Conservation (phyloP, 92 coral and sea anemone species). For the Zoanthus gigantus region DNA sequence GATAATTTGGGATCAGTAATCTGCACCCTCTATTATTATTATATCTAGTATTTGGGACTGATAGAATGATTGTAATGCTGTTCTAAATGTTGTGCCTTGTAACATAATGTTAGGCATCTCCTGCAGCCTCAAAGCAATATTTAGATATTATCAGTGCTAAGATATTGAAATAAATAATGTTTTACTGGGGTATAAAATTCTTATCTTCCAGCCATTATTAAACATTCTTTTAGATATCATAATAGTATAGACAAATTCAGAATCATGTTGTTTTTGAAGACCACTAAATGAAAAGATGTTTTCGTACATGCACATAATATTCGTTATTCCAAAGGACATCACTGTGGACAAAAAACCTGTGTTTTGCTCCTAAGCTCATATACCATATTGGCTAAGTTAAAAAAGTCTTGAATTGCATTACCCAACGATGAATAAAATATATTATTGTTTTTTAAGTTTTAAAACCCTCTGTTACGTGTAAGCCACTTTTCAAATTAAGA, state of each 20-base stretch:
- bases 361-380: slow-evolving; percentile 2
- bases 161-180: not conserved
- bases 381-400: not conserved
- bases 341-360: not conserved
- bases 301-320: not conserved
- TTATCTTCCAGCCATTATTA: not conserved
- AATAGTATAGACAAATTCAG: not conserved
- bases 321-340: not conserved
- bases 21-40: not conserved
- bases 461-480: not conserved
- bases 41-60: not conserved
- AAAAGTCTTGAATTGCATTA: too few relatives aligned
- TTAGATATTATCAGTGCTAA: not conserved
- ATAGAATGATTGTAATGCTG: not conserved
- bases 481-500: not conserved
- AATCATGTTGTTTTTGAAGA: not conserved
- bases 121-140: not conserved
- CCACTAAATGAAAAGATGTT: not conserved
- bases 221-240: not conserved
- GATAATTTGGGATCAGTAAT: not conserved
- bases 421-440: too few relatives aligned
- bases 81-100: not conserved
- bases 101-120: not conserved
- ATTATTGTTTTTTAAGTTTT: not conserved
- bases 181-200: not conserved